phyloP scores from a whole-genome alignment of 1,140 invertebrate species.

The Hypsibius dujardini region DNA sequence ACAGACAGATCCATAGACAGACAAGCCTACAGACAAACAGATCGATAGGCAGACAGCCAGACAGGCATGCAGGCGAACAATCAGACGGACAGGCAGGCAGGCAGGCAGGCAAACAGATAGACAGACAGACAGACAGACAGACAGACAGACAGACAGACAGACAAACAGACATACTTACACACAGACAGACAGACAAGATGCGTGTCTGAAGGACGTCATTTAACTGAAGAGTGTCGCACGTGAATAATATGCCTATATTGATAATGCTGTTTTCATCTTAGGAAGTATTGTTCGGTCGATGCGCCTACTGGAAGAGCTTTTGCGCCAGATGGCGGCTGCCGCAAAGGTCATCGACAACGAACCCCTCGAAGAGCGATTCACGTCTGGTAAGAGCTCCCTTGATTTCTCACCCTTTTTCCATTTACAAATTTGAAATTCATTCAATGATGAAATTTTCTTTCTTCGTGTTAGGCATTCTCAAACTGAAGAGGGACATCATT shows the following conservation, averaged over 20 bases:
- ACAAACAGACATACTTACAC: too few relatives aligned
- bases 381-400: slow-evolving; percentile 44
- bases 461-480: slow-evolving; percentile 44
- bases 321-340: slow-evolving; percentile 84
- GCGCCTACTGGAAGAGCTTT: slow-evolving; percentile 80
- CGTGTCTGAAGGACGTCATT: not conserved
- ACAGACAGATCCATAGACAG: too few relatives aligned
- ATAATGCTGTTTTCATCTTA: slow-evolving; percentile 31
- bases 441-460: slow-evolving; percentile 20
- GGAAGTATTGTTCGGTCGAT: slow-evolving; percentile 93
- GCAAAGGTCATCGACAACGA: slow-evolving; percentile 90
- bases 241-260: too few relatives aligned
- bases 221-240: too few relatives aligned
- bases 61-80: too few relatives aligned
- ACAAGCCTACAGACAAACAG: too few relatives aligned
- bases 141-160: too few relatives aligned
- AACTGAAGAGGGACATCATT: slow-evolving; percentile 92
- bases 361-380: slow-evolving; percentile 88
- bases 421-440: not conserved
- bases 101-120: too few relatives aligned
- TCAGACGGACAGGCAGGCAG: too few relatives aligned
- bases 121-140: too few relatives aligned
- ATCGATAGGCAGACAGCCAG: too few relatives aligned
- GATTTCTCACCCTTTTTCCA: slow-evolving; percentile 20
- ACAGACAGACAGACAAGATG: not conserved